Base-by-base conservation (phyloP, 2,797 vertebrate genomes). In the Cottoperca gobio region DNA sequence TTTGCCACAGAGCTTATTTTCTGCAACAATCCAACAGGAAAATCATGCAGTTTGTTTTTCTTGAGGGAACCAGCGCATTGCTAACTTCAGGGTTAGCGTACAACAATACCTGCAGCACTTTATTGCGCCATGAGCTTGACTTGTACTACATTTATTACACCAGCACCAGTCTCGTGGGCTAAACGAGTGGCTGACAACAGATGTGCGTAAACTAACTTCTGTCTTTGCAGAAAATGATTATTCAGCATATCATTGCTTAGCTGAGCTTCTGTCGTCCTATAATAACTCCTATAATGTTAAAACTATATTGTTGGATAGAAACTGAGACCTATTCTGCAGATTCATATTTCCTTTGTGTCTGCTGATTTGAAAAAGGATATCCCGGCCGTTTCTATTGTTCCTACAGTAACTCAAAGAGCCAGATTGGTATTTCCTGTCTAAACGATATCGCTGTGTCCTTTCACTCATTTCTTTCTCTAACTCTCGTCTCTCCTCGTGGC, bases 401-500 rank as follows among this genome's bases (percentile, higher is more conserved):
- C 9, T 66, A 4, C 23, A 31, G 43, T 43, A 12, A 16, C 12
- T 68, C 33, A 31, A 1, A 40, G 26, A 52, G 45, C 9, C 39
- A 9, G 8, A 45, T 33, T 21, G 28, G 54, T 37, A 10, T 59
- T 17, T 21, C 17, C 10, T 67, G 48, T 40, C 17, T 17, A 0
- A 21, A 49, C 40, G 1, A 26, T 14, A 57, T 24, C 9, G 1
- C 16, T 67, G 33, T 66, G 26, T 40, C 17, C 2, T 45, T 21
- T 39, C n/a, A 53, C 54, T 76, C 0, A 82, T 70, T 45, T 50
- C 0, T 50, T 23, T 69, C 9, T 63, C n/a, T 67, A 26, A 2
- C 26, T 81, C 31, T 79, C 45, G 62, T 42, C 17, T 35, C 28
- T 59, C 12, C 53, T 65, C 40, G 2, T 78, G 70, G 65, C 72